Percentiles rank a stretch among this genome's conserved stretches.
phyloP scores from a whole-genome alignment of 2,797 vertebrate genomes.

The Coracias cyanogaster region DNA sequence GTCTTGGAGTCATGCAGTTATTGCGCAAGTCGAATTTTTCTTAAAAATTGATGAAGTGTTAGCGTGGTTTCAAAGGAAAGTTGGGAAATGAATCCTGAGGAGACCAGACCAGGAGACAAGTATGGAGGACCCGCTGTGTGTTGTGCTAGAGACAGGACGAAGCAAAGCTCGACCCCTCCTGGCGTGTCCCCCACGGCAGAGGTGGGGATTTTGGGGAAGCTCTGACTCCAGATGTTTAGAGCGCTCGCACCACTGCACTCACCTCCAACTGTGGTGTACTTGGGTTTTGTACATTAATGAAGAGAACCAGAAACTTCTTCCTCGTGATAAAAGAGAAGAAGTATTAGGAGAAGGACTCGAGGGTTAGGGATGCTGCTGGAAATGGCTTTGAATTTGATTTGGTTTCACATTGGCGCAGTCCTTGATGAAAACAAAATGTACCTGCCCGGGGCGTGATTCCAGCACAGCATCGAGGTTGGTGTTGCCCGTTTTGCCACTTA shows the following conservation, averaged over 20 bases:
- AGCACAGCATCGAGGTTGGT: no score
- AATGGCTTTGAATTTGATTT: neutral
- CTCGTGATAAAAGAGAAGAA: neutral
- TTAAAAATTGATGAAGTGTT: neutral
- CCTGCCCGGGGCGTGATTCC: accelerated
- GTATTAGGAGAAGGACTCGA: neutral
- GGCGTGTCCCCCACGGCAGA: neutral
- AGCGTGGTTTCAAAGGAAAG: neutral
- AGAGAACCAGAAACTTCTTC: neutral
- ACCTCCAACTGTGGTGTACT: neutral
- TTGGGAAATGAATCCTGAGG: neutral
- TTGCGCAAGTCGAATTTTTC: neutral
- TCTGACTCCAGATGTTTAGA: neutral
- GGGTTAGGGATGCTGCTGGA: neutral
- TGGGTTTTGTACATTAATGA: neutral
- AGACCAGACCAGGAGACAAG: neutral
- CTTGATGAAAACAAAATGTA: neutral
- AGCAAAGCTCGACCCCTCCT: neutral
- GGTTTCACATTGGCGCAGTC: accelerated
- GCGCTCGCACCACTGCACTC: neutral
- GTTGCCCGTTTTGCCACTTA: accelerated
- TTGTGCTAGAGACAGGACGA: neutral
- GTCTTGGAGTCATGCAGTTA: accelerated
- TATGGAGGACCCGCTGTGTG: accelerated
- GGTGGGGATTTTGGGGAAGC: neutral